Percentiles rank a stretch among this genome's conserved stretches.
Conservation (phyloP, 2,797 vertebrate genomes). For the Pantherophis alleghaniensis region DNA sequence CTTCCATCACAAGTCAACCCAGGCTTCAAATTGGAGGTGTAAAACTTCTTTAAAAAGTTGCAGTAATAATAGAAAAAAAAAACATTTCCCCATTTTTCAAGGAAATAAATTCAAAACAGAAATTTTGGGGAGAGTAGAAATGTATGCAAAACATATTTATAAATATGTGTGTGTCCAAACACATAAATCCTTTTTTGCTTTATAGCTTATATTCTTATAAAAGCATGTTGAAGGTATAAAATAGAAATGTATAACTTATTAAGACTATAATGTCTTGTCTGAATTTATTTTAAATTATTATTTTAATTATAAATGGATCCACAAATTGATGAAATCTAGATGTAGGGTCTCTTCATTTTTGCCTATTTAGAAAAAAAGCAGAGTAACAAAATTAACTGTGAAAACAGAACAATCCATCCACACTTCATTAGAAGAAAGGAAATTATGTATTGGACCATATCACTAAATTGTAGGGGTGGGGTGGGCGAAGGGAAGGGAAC, state of each 20-base stretch:
- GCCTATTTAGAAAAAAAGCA: neutral
- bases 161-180: neutral
- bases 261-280: neutral
- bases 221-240: neutral
- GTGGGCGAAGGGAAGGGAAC: accelerated
- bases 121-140: neutral
- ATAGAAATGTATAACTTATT: neutral
- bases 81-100: neutral
- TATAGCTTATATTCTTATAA: neutral
- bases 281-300: neutral
- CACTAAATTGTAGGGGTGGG: neutral
- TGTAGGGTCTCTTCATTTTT: neutral
- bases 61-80: neutral
- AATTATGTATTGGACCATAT: neutral
- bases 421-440: neutral
- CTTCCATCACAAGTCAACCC: neutral
- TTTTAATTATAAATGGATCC: neutral
- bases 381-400: neutral
- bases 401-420: neutral
- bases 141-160: neutral
- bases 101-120: neutral
- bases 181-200: neutral
- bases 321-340: neutral
- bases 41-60: neutral
- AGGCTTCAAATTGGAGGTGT: neutral